Conservation (phyloP, 2,113 vertebrate species). For the Platichthys flesus region DNA sequence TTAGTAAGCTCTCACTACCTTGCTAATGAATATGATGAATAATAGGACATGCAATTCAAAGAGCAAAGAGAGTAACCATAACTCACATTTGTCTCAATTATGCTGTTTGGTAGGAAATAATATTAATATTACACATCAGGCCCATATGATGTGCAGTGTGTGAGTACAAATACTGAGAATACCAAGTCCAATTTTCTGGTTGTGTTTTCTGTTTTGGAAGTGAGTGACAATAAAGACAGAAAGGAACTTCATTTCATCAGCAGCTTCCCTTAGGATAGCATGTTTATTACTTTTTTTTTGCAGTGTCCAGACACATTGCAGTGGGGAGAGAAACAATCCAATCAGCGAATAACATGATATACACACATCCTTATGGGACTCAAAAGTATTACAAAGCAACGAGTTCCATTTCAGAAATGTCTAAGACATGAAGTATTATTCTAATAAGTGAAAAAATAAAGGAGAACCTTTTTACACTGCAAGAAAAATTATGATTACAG, state of each 20-base stretch:
- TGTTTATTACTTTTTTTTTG: slow-evolving; percentile 70
- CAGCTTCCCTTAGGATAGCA: slow-evolving; percentile 63
- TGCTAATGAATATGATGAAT: too few species aligned
- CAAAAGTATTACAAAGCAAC: slow-evolving; percentile 45
- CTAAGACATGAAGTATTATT: slow-evolving; percentile 54
- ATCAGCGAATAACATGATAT: slow-evolving; percentile 68
- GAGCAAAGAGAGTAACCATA: too few species aligned
- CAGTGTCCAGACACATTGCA: slow-evolving; percentile 74
- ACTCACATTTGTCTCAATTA: too few species aligned
- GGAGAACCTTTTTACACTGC: slow-evolving; percentile 16
- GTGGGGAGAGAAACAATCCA: slow-evolving; percentile 66
- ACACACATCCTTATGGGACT: slow-evolving; percentile 61
- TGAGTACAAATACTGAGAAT: not conserved
- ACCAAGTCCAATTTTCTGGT: not conserved
- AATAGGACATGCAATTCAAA: too few species aligned
- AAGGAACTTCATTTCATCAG: slow-evolving; percentile 41
- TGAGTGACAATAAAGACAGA: slow-evolving; percentile 19
- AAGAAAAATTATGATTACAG: slow-evolving; percentile 55
- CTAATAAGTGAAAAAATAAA: slow-evolving; percentile 50
- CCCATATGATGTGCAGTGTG: too few species aligned
- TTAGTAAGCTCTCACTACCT: too few species aligned
- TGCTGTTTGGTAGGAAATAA: too few species aligned
- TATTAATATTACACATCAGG: too few species aligned
- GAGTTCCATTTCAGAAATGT: slow-evolving; percentile 54
- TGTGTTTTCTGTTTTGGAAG: not conserved